Evolutionary conservation across 2,888 invertebrate genomes (phyloP).

Genomic region (Gryllus longicercus): DNA sequence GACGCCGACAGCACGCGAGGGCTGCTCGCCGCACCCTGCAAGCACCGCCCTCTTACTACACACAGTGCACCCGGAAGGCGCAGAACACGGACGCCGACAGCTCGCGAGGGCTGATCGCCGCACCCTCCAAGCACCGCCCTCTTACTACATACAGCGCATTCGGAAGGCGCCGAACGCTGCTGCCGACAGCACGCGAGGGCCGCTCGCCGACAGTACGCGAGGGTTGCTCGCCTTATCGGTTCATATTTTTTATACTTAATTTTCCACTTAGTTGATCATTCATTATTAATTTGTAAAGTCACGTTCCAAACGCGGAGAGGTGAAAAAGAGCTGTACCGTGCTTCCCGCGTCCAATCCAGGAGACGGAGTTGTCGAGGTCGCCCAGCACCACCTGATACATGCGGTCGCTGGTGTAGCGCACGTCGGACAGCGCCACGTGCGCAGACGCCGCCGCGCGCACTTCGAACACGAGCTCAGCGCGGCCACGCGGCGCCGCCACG

Average conservation of each 20-base stretch:
- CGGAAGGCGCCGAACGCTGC: no score
- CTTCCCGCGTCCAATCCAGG: conserved; percentile 63
- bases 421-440: conserved; percentile 58
- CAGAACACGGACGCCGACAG: no score
- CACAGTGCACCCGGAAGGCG: not conserved
- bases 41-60: not conserved
- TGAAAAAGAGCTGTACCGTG: conserved; percentile 51
- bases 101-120: no score
- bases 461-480: conserved; percentile 61
- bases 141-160: no score
- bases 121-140: no score
- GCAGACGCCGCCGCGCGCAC: conserved; percentile 56
- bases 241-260: no score
- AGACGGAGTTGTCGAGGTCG: conserved; percentile 55
- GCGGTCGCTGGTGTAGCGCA: conserved; percentile 55
- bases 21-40: conserved; percentile 59
- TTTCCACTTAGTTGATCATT: no score
- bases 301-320: no score
- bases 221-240: no score
- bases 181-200: no score
- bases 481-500: conserved; percentile 61
- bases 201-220: no score
- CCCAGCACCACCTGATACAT: conserved; percentile 62
- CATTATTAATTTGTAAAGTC: no score
- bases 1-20: conserved; percentile 56